Percentiles rank a stretch among this genome's conserved stretches.
Evolutionary conservation across 1,140 invertebrate species (phyloP).

Genomic region (Brachionus paranguensis): DNA sequence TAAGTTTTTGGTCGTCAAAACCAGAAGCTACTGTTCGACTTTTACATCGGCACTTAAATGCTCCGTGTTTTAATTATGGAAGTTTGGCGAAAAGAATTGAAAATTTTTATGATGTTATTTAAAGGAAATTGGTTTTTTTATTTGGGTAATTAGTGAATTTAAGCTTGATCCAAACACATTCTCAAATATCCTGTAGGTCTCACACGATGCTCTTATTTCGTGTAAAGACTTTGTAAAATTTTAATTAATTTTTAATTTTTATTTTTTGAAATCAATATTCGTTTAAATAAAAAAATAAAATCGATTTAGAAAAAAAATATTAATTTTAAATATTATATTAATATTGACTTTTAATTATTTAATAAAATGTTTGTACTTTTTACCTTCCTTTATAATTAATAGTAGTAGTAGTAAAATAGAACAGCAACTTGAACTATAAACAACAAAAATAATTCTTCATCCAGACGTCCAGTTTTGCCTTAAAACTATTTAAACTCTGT

Average conservation of each 20-base stretch:
- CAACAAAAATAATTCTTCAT: too few relatives aligned
- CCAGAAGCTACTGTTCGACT: conserved; percentile 49
- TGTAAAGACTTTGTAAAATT: background rate
- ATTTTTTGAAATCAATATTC: background rate
- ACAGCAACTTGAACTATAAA: too few relatives aligned
- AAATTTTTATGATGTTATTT: conserved; percentile 53
- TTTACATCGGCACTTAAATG: conserved; percentile 52
- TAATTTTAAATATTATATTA: too few relatives aligned
- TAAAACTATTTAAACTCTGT: too few relatives aligned
- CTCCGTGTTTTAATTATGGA: conserved; percentile 49
- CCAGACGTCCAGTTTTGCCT: too few relatives aligned
- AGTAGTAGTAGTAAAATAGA: too few relatives aligned
- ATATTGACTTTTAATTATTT: too few relatives aligned
- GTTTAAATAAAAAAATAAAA: background rate
- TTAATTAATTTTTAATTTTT: background rate
- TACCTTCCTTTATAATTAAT: too few relatives aligned
- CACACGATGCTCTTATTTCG: too few relatives aligned
- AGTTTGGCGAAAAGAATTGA: conserved; percentile 50
- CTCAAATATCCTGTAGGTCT: too few relatives aligned
- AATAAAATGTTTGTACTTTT: too few relatives aligned
- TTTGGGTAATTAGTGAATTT: background rate
- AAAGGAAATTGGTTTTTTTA: background rate
- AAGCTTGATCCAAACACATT: too few relatives aligned
- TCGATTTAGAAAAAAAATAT: background rate
- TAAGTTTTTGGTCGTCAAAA: conserved; percentile 49